These are phyloP conservation scores for Spermophilus dauricus DNA, from an alignment of 2,113 vertebrate genomes.

Conservation along the genomic window DNA sequence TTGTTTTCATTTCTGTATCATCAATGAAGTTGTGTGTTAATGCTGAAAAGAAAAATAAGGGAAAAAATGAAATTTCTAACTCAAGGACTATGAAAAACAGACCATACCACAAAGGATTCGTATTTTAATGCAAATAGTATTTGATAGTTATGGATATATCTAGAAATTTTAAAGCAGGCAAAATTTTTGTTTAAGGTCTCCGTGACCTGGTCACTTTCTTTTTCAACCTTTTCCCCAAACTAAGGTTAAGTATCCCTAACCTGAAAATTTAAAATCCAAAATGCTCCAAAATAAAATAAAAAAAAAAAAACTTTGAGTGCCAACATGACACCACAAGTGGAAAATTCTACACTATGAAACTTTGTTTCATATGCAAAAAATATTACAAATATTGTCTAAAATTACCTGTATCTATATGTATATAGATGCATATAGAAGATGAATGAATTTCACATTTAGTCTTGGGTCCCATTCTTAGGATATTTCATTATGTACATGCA, in stretches of 20 bases:
- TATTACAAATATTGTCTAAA: background rate
- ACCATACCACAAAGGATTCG: conserved; percentile 6
- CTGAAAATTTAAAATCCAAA: background rate
- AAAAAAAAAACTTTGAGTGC: background rate
- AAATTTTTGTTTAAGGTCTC: conserved; percentile 30
- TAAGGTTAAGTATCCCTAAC: background rate
- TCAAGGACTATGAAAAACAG: conserved; percentile 36
- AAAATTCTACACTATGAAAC: background rate
- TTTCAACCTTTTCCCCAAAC: background rate
- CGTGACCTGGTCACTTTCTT: background rate
- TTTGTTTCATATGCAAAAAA: background rate
- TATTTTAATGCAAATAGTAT: conserved; percentile 21
- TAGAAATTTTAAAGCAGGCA: background rate
- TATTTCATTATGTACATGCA: background rate
- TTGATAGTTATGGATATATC: background rate
- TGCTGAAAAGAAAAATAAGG: conserved; percentile 30
- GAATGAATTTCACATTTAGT: background rate
- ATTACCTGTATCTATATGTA: background rate
- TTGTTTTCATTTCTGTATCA: conserved; percentile 65
- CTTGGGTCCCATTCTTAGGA: background rate
- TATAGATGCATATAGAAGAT: background rate
- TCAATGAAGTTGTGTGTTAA: conserved; percentile 67
- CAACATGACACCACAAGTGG: background rate
- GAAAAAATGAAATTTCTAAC: conserved; percentile 37
- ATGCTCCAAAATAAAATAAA: background rate